Evolutionary conservation across 2,888 invertebrate species (phyloP).

Genomic region (Yponomeuta malinellus): DNA sequence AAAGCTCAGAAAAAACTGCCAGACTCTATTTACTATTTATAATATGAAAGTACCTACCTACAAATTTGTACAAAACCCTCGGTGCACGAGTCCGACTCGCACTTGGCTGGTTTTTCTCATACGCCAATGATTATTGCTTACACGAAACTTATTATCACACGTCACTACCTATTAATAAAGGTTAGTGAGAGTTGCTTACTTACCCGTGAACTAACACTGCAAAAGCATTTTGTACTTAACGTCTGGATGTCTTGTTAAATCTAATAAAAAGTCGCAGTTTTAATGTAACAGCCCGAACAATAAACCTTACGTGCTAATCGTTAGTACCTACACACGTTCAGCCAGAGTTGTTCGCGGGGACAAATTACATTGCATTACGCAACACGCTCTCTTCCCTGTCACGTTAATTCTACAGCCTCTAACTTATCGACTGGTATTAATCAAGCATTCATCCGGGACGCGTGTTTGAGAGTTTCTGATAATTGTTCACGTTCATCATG

Average conservation of each 20-base stretch:
- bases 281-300: neutral
- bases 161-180: no score
- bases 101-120: no score
- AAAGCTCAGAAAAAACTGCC: no score
- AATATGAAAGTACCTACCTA: no score
- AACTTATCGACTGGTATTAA: neutral
- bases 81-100: no score
- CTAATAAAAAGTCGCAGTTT: neutral
- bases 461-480: neutral
- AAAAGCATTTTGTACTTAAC: no score
- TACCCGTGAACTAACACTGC: no score
- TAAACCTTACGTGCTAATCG: neutral
- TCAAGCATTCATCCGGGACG: conserved; percentile 1
- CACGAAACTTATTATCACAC: no score
- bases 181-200: no score
- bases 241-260: neutral
- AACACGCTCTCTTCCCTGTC: neutral
- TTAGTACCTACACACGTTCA: neutral
- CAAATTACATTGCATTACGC: neutral
- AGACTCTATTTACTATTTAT: no score
- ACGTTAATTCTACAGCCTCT: neutral
- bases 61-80: no score
- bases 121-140: no score
- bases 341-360: neutral
- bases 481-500: neutral